Evolutionary conservation across 2,113 vertebrate species (phyloP), one percentile per base, ranked within the genome.

Genomic region (Odocoileus hemionus): DNA sequence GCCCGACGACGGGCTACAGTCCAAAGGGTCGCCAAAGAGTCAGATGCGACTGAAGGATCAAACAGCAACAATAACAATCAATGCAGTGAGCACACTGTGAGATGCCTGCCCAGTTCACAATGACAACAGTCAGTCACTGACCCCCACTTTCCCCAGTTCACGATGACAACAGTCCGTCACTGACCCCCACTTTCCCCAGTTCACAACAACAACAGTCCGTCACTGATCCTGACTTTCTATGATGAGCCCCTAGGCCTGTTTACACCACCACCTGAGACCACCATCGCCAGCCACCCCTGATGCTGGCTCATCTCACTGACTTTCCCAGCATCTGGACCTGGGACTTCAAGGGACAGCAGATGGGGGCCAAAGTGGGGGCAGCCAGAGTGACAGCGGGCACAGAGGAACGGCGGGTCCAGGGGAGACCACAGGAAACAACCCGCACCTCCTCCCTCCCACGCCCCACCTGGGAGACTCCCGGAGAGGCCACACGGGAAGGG

Each of bases 111-210:
- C 14, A 5, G 15, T 43, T 67, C 52, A 11, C 1, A 1, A 6
- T 0, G 11, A n/a, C 10, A 30, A 10, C 33, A 45, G 25, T 47
- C 67, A 5, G 1, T 11, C 47, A 33, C 26, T 19, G 19, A 36
- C 25, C 23, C 23, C 39, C 12, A 26, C 45, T 47, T 0, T 47
- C 45, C 43, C 47, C 14, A 7, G 15, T 30, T 60, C 52, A 11
- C 1, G 1, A 6, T 0, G 11, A n/a, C 10, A 30, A 10, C 28
- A 45, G 19, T 47, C 67, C 9, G 0, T 11, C 54, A 36, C 26
- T 16, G 19, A 36, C 23, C 13, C 39, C 39, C 12, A 26, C 45
- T 47, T 2, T 47, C 45, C 45, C 45, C 45, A 47, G 45, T 47
- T 47, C 45, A 47, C 10, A 1, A 6, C 0, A 3, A n/a, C 17